Evolutionary conservation across 2,113 vertebrate genomes (phyloP), one percentile per base, ranked within the genome.

Genomic region (Lipophrys pholis): DNA sequence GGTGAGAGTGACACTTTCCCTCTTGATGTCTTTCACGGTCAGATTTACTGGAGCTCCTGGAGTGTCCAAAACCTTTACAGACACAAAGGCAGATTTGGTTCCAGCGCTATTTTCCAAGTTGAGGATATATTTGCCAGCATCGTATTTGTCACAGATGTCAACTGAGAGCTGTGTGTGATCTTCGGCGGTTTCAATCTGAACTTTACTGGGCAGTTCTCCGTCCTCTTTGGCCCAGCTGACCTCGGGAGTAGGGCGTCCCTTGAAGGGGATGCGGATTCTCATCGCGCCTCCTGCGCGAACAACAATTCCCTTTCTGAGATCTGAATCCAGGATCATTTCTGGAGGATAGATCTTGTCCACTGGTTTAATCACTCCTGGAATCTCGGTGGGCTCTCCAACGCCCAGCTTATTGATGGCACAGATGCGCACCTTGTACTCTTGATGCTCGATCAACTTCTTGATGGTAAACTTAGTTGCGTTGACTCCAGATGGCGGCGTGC

Each of bases 391-490:
- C 73, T 99, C 98, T 78, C 98, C 97, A 82, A 99, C 93, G 84
- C 98, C 97, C 14, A 95, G 84, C 88, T 97, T 98, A 85, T 99
- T 99, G 61, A 99, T 94, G 61, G 97, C 98, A 93, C 96, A 97
- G 14, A 98, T 92, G 52, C 94, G 94, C 83, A 99, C 87, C 80
- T 97, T 98, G 85, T 99, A 99, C 87, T 98, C 97, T 78, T 99
- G 96, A 84, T 99, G 96, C 90, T 99, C 98, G 69, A 48, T 94
- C 62, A 99, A 94, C 71, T 96, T 98, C 72, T 92, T 92, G 73
- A 99, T 95, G 80, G 96, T 96, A 87, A 96, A 98, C 81, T 94
- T 95, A 80, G 92, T 96, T 64, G 90, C 91, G 77, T 77, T 94
- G 67, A 98, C 64, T 36, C 98, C 98, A 80, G 93, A 94, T 50